Conservation (phyloP, 2,888 invertebrate genomes). For the Phania funesta region DNA sequence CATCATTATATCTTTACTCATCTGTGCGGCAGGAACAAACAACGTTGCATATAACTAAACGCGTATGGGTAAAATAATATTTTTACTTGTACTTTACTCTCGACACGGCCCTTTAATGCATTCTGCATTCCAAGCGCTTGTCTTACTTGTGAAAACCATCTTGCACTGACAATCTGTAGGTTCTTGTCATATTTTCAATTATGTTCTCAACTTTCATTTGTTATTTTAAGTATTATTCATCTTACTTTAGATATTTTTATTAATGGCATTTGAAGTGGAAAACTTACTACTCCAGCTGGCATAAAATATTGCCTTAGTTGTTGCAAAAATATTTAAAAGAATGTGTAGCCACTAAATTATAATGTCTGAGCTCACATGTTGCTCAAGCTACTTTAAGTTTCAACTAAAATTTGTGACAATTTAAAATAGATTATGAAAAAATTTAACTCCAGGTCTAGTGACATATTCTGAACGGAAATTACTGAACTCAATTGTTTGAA, state of each 20-base stretch:
- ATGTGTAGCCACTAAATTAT: too few species aligned
- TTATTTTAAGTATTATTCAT: constrained; percentile 70
- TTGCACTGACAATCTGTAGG: constrained; percentile 62
- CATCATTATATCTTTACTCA: constrained; percentile 1
- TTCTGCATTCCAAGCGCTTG: background rate
- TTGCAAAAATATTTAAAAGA: too few species aligned
- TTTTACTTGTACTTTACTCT: background rate
- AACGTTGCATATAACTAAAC: background rate
- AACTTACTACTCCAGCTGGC: constrained; percentile 53
- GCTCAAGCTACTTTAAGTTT: too few species aligned
- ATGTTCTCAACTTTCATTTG: constrained; percentile 65
- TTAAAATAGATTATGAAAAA: too few species aligned
- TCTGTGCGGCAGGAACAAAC: background rate
- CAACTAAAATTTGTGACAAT: too few species aligned
- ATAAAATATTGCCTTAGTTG: background rate
- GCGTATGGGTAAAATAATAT: constrained; percentile 2
- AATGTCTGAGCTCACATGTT: too few species aligned
- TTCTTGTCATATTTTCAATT: constrained; percentile 70
- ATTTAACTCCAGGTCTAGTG: too few species aligned
- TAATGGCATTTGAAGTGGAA: constrained; percentile 69
- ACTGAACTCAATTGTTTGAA: too few species aligned
- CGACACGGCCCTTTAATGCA: background rate
- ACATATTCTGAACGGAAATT: too few species aligned
- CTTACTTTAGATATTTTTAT: constrained; percentile 69
- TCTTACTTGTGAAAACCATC: background rate